These are phyloP conservation scores for Orius insidiosus DNA, from an alignment of 1,140 invertebrate genomes.

Conservation along the genomic window DNA sequence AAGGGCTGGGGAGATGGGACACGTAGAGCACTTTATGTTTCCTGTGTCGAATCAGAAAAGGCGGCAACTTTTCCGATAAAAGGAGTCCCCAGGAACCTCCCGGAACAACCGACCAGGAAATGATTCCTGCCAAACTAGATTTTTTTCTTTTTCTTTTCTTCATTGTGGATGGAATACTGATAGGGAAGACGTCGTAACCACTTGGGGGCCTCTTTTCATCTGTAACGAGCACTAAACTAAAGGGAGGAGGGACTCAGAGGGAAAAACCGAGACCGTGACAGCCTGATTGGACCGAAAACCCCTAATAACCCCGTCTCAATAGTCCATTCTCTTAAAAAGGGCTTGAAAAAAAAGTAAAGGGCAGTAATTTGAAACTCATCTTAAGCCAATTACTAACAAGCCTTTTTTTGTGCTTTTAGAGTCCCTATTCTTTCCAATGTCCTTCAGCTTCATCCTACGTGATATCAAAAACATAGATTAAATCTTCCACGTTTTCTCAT, in stretches of 20 bases:
- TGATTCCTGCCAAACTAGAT: slow-evolving; percentile 4
- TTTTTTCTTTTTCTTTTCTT: neutral
- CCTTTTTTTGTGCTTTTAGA: too few species aligned
- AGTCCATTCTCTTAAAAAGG: too few species aligned
- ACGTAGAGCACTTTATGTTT: slow-evolving; percentile 9
- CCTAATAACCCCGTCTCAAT: too few species aligned
- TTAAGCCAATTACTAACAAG: too few species aligned
- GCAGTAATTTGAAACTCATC: too few species aligned
- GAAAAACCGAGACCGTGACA: neutral
- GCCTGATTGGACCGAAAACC: neutral
- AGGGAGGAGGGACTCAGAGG: neutral
- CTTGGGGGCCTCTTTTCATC: slow-evolving; percentile 11
- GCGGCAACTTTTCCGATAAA: slow-evolving; percentile 6
- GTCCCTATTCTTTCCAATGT: too few species aligned
- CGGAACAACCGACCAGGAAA: slow-evolving; percentile 5
- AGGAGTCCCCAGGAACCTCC: neutral
- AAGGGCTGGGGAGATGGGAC: neutral
- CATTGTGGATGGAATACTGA: slow-evolving; percentile 3
- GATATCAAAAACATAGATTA: too few species aligned
- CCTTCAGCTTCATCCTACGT: too few species aligned
- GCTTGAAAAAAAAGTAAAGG: neutral
- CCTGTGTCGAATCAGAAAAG: slow-evolving; percentile 9
- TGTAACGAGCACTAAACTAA: neutral
- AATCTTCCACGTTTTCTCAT: too few species aligned
- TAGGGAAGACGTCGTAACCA: slow-evolving; percentile 5